These are phyloP conservation scores for Hypselothyrea guttata DNA, from an alignment of 2,888 invertebrate genomes.

Conservation along the genomic window DNA sequence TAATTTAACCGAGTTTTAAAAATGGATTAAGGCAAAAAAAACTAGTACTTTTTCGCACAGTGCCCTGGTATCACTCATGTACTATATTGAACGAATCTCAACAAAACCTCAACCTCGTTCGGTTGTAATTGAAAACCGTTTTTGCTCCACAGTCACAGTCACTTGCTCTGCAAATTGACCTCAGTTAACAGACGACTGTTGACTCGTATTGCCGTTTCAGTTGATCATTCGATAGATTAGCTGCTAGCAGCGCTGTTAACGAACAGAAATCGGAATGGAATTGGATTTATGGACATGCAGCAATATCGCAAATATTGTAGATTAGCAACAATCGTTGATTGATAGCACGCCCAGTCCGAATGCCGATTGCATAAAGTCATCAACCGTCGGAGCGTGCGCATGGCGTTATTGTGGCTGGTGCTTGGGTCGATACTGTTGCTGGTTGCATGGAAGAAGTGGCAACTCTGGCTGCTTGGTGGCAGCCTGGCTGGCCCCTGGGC, in stretches of 20 bases:
- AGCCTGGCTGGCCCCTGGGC: slow-evolving; percentile 79
- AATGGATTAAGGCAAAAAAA: no score
- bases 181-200: neutral
- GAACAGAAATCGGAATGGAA: slow-evolving; percentile 21
- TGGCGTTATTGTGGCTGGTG: slow-evolving; percentile 31
- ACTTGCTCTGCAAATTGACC: neutral
- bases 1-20: no score
- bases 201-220: neutral
- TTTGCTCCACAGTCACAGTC: no score
- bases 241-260: neutral
- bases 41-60: no score
- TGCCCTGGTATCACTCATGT: no score
- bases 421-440: slow-evolving; percentile 30
- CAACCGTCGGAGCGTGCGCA: slow-evolving; percentile 4
- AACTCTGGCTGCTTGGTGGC: slow-evolving; percentile 56
- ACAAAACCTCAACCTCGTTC: no score
- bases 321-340: slow-evolving; percentile 24
- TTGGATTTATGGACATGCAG: slow-evolving; percentile 10
- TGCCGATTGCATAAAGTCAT: neutral
- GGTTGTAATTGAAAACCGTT: no score
- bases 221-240: no score
- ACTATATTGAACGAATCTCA: no score
- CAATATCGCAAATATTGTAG: slow-evolving; percentile 10
- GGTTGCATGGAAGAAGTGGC: slow-evolving; percentile 54
- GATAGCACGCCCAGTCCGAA: no score